Percentiles rank a stretch among this genome's conserved stretches.
phyloP scores from a whole-genome alignment of 2,888 invertebrate genomes.

The Octodonta nipae region DNA sequence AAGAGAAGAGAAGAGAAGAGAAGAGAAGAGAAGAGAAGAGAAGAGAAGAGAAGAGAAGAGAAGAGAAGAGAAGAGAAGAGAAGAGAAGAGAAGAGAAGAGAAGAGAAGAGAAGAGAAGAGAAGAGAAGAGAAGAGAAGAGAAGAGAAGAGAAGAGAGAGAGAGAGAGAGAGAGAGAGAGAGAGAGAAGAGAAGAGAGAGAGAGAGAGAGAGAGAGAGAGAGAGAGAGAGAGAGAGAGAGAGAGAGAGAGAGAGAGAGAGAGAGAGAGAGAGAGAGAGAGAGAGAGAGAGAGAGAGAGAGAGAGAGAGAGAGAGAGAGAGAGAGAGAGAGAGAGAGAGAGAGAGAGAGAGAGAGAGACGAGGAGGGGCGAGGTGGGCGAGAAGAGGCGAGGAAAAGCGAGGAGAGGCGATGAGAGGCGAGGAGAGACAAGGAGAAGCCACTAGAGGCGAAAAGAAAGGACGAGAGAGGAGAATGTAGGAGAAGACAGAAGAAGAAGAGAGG shows the following conservation, averaged over 20 bases:
- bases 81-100: too few relatives aligned
- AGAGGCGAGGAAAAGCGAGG: background rate
- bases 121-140: too few relatives aligned
- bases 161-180: too few relatives aligned
- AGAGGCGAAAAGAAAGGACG: background rate
- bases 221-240: background rate
- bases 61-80: too few relatives aligned
- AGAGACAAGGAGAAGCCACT: background rate
- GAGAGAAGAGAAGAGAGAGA: background rate
- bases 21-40: too few relatives aligned
- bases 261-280: background rate
- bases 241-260: background rate
- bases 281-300: background rate
- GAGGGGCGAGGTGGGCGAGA: constrained; percentile 1
- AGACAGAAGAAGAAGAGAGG: background rate
- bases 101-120: too few relatives aligned
- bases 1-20: too few relatives aligned
- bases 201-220: background rate
- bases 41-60: too few relatives aligned
- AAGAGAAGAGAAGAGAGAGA: too few relatives aligned
- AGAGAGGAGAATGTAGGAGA: constrained; percentile 1
- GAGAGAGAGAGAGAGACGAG: background rate
- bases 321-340: background rate
- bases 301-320: background rate
- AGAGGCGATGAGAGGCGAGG: background rate